Evolutionary conservation across 2,797 vertebrate species (phyloP), one percentile per base, ranked within the genome.

Genomic region (Morus bassanus): DNA sequence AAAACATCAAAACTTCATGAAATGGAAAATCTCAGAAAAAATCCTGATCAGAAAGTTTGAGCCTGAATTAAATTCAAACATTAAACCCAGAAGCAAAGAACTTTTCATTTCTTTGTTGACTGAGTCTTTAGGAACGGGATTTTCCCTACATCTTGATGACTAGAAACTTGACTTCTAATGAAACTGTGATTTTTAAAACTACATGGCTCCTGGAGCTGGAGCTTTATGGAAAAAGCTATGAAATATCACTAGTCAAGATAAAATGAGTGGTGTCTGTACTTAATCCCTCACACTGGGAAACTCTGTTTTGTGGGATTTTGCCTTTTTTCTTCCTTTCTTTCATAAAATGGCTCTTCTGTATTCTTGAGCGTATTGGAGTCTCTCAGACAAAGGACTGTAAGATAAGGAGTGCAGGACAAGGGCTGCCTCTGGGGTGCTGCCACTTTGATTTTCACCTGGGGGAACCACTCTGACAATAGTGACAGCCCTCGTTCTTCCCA

Each of bases 21-120:
- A 91, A 86, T 11, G 51, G 30, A 85, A 92, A 88, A 79, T 8
- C 27, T 69, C 13, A 22, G 19, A 37, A 79, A 91, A 95, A 90
- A 41, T 56, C 21, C 17, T 6, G 6, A 72, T 64, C 17, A 22
- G 13, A 35, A 64, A 4, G 50, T 70, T 75, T 0, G 0, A 81
- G 54, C 17, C 30, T 50, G 33, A 91, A 85, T 37, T 33, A 54
- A 57, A 84, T 28, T 21, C 60, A 73, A 69, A 90, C 73, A 51
- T 27, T n/a, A 46, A 65, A 64, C 22, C 2, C 61, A 64, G 27
- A 83, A 83, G 22, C 25, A 79, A 68, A 68, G 4, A 59, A 18
- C 21, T 35, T 73, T 80, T 64, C n/a, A n/a, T 69, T 64, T 56
- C 15, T 57, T 79, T 51, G 33, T 21, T 72, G 41, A 64, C 56